Evolutionary conservation across 30 jellyfish, hydroid and myxozoan genomes (phyloP).

Genomic region (Pelagia noctiluca): DNA sequence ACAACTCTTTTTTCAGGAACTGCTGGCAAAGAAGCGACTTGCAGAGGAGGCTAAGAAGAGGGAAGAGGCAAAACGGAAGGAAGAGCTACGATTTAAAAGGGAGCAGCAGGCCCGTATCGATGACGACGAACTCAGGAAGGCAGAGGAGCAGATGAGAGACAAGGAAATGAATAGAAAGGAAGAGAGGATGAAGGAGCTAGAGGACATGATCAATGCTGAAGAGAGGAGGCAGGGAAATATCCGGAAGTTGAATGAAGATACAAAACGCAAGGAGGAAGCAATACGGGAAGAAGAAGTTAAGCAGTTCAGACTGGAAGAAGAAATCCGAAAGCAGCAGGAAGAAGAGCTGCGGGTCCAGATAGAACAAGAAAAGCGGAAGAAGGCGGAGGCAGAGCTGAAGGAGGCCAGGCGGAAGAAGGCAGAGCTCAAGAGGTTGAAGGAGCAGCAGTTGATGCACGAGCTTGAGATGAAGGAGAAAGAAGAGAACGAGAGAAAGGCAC

Average conservation of each 20-base stretch:
- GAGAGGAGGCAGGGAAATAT: slow-evolving; percentile 50
- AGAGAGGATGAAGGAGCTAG: slow-evolving; percentile 72
- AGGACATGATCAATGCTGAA: slow-evolving; percentile 37
- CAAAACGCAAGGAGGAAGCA: slow-evolving; percentile 41
- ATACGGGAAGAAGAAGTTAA: slow-evolving; percentile 62
- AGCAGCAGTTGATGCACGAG: slow-evolving; percentile 61
- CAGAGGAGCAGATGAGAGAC: slow-evolving; percentile 55
- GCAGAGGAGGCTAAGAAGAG: too few relatives aligned
- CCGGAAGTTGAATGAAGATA: slow-evolving; percentile 41
- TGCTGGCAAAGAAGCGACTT: not conserved
- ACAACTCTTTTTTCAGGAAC: too few relatives aligned
- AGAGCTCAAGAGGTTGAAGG: slow-evolving; percentile 62
- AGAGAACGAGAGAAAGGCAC: slow-evolving; percentile 50
- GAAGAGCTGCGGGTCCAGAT: slow-evolving; percentile 45
- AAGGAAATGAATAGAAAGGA: slow-evolving; percentile 53
- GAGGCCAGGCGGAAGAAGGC: slow-evolving; percentile 69
- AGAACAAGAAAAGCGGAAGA: slow-evolving; percentile 56
- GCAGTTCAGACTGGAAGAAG: slow-evolving; percentile 3
- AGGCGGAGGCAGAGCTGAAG: slow-evolving; percentile 70
- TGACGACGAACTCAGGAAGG: slow-evolving; percentile 57
- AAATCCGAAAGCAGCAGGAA: slow-evolving; percentile 25
- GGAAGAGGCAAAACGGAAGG: slow-evolving; percentile 25
- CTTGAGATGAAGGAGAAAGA: slow-evolving; percentile 51
- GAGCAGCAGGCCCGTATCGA: slow-evolving; percentile 62
- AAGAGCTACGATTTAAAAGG: slow-evolving; percentile 57